These are phyloP conservation scores for Xenopus laevis DNA, from an alignment of 2,113 vertebrate genomes.

Conservation along the genomic window DNA sequence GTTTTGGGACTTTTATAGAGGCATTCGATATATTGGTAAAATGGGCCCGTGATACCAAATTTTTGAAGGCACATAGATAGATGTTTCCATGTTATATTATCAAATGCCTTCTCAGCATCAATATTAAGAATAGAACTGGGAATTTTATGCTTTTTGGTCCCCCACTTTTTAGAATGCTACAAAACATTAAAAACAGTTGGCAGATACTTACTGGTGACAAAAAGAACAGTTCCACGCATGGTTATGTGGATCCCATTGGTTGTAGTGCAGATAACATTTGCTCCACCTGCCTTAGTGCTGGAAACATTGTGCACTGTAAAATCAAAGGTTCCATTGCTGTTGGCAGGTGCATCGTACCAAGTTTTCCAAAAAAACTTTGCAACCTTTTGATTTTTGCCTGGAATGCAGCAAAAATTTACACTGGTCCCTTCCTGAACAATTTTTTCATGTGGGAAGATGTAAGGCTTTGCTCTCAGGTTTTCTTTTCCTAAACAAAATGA, in stretches of 20 bases:
- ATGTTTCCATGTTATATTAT: no score
- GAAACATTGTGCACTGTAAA: slow-evolving; percentile 46
- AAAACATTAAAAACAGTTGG: no score
- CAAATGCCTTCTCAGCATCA: no score
- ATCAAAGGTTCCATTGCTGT: neutral
- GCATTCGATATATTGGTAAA: no score
- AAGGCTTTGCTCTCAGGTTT: neutral
- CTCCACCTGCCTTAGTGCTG: neutral
- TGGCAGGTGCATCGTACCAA: neutral
- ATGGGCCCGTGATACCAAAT: no score
- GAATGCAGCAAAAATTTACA: slow-evolving; percentile 60
- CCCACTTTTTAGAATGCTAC: no score
- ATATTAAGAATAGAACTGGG: no score
- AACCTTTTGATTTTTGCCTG: slow-evolving; percentile 30
- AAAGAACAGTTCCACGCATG: slow-evolving; percentile 15
- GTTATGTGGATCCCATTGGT: fast-evolving
- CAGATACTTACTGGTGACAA: slow-evolving; percentile 62
- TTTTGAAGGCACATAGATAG: no score
- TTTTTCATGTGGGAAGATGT: slow-evolving; percentile 56
- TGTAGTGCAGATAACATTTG: slow-evolving; percentile 33
- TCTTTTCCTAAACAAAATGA: slow-evolving; percentile 49
- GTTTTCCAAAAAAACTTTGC: neutral
- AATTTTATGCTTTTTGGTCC: no score
- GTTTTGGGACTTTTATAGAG: no score
- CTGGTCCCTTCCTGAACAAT: slow-evolving; percentile 57